These are phyloP conservation scores for Enteromius fasciolatus DNA, from an alignment of 2,797 vertebrate genomes.

Conservation along the genomic window DNA sequence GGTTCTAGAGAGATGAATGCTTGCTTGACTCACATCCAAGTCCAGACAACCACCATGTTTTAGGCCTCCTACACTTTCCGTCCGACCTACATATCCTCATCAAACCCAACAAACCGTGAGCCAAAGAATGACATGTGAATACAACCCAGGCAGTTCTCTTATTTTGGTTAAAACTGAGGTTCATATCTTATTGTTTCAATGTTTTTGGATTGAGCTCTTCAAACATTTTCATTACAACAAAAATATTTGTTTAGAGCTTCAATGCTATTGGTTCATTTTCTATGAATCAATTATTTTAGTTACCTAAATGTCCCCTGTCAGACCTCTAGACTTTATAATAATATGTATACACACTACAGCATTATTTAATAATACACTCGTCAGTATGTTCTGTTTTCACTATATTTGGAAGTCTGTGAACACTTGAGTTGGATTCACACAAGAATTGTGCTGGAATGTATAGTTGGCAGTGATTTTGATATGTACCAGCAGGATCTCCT, in stretches of 20 bases:
- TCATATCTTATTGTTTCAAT: background rate
- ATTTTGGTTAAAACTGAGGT: background rate
- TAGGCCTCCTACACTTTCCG: constrained; percentile 55
- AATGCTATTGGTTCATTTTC: background rate
- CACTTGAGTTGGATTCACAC: constrained; percentile 18
- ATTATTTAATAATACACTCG: background rate
- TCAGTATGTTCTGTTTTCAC: background rate
- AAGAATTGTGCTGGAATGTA: constrained; percentile 37
- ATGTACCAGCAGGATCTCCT: constrained; percentile 67
- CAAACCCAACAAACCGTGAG: constrained; percentile 8
- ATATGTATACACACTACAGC: background rate
- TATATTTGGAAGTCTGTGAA: constrained; percentile 16
- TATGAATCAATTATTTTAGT: background rate
- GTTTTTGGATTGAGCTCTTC: background rate
- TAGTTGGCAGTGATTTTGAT: constrained; percentile 66
- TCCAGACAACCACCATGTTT: constrained; percentile 44
- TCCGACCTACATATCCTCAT: constrained; percentile 55
- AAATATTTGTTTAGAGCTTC: background rate
- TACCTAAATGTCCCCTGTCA: background rate
- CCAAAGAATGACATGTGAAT: background rate
- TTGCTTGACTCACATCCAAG: constrained; percentile 48
- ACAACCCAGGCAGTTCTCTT: background rate
- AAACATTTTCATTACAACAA: background rate
- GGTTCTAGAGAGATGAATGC: constrained; percentile 54
- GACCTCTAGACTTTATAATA: background rate